Conservation (phyloP, 2,113 vertebrate genomes). For the Reinhardtius hippoglossoides region DNA sequence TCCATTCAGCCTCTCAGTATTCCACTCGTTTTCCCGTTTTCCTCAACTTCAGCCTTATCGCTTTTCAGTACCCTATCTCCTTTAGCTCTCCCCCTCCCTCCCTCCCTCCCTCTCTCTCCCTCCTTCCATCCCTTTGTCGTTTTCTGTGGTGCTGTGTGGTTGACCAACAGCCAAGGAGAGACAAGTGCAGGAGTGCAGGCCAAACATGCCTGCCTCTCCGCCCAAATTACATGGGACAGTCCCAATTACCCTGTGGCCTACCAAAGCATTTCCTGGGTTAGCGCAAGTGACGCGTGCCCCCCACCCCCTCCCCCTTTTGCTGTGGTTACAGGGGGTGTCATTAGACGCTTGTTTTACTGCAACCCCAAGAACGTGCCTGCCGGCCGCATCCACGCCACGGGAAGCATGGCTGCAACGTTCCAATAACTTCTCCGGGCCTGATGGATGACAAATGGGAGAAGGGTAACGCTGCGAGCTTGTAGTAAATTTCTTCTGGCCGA, state of each 20-base stretch:
- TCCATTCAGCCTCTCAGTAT: conserved; percentile 31
- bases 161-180: conserved; percentile 82
- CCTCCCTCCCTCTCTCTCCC: conserved; percentile 16
- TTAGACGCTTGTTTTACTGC: conserved; percentile 85
- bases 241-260: conserved; percentile 88
- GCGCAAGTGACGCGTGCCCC: conserved; percentile 74
- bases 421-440: conserved; percentile 66
- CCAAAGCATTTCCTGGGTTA: conserved; percentile 88
- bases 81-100: conserved; percentile 15
- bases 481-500: conserved; percentile 69
- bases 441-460: conserved; percentile 72
- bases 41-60: conserved; percentile 48
- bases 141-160: conserved; percentile 71
- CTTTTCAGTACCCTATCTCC: conserved; percentile 20
- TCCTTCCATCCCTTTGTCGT: conserved; percentile 47
- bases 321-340: conserved; percentile 81
- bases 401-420: conserved; percentile 71
- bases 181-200: conserved; percentile 83
- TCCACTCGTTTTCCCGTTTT: conserved; percentile 30
- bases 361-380: conserved; percentile 82
- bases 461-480: conserved; percentile 47
- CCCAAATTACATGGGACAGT: conserved; percentile 88
- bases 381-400: conserved; percentile 79
- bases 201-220: conserved; percentile 76
- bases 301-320: conserved; percentile 42